Conservation (phyloP, 2,888 invertebrate species). For the Tetrapedia diversipes region DNA sequence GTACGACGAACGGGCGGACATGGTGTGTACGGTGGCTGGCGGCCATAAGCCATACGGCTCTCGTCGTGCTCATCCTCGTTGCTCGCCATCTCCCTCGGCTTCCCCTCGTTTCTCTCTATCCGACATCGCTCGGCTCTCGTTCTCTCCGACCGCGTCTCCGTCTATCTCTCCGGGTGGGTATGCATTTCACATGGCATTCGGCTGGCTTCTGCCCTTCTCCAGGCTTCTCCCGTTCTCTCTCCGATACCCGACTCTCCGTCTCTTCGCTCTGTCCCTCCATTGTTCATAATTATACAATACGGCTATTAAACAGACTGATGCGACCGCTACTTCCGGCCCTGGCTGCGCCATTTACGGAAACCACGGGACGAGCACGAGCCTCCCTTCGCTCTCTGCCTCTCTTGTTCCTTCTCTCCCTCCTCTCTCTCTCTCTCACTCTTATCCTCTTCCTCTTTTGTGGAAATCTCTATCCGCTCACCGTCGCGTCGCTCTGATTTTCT, state of each 20-base stretch:
- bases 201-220: slow-evolving; percentile 72
- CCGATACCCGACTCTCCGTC: slow-evolving; percentile 37
- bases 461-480: neutral
- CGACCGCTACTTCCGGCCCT: slow-evolving; percentile 81
- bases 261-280: slow-evolving; percentile 72
- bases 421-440: slow-evolving; percentile 5
- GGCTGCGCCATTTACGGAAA: slow-evolving; percentile 79
- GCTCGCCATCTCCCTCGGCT: slow-evolving; percentile 42
- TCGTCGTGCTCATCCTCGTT: slow-evolving; percentile 63
- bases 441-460: neutral
- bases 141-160: slow-evolving; percentile 41
- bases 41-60: slow-evolving; percentile 73
- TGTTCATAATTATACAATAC: slow-evolving; percentile 83
- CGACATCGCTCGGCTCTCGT: slow-evolving; percentile 22
- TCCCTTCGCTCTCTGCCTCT: slow-evolving; percentile 51
- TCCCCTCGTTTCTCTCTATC: slow-evolving; percentile 44
- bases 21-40: slow-evolving; percentile 73
- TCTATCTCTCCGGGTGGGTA: slow-evolving; percentile 58
- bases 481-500: slow-evolving; percentile 33
- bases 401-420: slow-evolving; percentile 27
- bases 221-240: slow-evolving; percentile 68
- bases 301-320: slow-evolving; percentile 83
- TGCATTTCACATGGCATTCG: slow-evolving; percentile 71
- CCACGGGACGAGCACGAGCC: slow-evolving; percentile 71
- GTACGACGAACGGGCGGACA: slow-evolving; percentile 77